Evolutionary conservation across 2,797 vertebrate species (phyloP), one percentile per base, ranked within the genome.

Genomic region (Acipenser ruthenus): DNA sequence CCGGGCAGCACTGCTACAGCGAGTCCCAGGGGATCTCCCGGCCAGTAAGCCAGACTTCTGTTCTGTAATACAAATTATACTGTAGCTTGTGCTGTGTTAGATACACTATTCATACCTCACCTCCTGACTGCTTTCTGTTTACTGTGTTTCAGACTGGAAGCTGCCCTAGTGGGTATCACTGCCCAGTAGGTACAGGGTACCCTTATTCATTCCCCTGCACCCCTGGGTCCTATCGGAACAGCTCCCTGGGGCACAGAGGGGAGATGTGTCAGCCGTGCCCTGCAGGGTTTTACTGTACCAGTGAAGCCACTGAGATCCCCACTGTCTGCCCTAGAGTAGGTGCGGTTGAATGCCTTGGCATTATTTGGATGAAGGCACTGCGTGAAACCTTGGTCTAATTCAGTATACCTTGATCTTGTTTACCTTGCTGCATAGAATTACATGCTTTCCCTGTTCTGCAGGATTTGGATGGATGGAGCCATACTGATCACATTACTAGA

Each of bases 111-210:
- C 15, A 18, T 18, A 18, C 15, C n/a, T 18, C 23, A 37, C 23
- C 23, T 37, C 23, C 8, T 53, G 2, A 47, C 11, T 37, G 48
- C 10, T 4, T 10, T 15, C 13, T 66, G 15, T 50, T 58, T 15
- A 69, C 65, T 70, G 8, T 51, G 66, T 79, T 71, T 68, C 80
- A 96, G 94, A 93, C 86, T 6, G 93, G 90, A 2, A 64, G 77
- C 48, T 96, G 94, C 77, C 93, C 92, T 37, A 72, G 86, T 9
- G 94, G 94, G 2, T 90, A 92, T 67, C 81, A 71, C 62, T 95
- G 94, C 69, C 93, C 94, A 8, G 10, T 3, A 0, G 93, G 93
- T 10, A 96, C 94, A 2, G 94, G 92, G 8, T 75, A 84, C 73
- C 92, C 92, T 0, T 81, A 86, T 68, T 90, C 88, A 13, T 85